Percentiles rank a stretch among this genome's conserved stretches.
These are phyloP conservation scores for Megaptera novaeangliae DNA, from an alignment of 2,113 vertebrate species.

Conservation along the genomic window DNA sequence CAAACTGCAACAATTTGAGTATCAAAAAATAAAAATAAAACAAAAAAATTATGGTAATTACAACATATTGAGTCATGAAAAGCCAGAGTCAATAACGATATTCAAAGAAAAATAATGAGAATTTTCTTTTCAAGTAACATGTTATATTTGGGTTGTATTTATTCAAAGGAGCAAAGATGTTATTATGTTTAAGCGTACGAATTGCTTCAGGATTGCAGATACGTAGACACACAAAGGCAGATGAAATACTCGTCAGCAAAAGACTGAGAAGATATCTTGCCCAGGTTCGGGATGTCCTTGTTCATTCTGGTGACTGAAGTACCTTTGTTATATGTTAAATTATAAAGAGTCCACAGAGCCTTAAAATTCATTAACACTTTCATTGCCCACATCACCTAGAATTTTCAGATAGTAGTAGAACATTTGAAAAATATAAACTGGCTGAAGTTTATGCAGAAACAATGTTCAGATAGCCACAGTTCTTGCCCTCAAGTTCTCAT, in stretches of 20 bases:
- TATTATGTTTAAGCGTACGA: neutral
- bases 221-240: neutral
- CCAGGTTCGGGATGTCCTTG: neutral
- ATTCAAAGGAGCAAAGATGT: neutral
- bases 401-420: neutral
- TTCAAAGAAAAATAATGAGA: conserved; percentile 1
- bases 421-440: neutral
- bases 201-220: neutral
- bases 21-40: neutral
- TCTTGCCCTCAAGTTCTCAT: neutral
- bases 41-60: neutral
- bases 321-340: neutral
- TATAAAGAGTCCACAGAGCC: neutral
- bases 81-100: neutral
- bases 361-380: neutral
- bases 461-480: neutral
- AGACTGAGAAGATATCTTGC: neutral
- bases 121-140: conserved; percentile 16
- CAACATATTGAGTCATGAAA: neutral
- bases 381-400: neutral
- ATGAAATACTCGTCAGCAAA: neutral
- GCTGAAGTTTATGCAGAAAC: neutral
- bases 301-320: neutral
- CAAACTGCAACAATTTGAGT: neutral
- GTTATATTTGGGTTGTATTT: neutral